Evolutionary conservation across 2,113 vertebrate genomes (phyloP), one percentile per base, ranked within the genome.

Genomic region (Geococcyx californianus): DNA sequence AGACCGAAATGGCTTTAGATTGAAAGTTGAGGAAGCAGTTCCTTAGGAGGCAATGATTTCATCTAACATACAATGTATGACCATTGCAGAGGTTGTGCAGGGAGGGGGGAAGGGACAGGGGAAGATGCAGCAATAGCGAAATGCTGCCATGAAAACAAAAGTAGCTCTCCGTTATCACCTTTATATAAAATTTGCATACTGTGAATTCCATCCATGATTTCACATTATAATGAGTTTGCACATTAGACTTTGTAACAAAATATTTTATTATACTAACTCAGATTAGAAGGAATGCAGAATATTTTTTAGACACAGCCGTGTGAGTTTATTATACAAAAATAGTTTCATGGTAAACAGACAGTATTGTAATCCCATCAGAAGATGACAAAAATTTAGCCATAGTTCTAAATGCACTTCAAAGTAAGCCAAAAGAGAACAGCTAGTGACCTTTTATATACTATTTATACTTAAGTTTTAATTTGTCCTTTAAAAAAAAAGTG

Each of bases 401-500:
- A 98, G 98, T 97, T 98, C 98, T 98, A 98, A 98, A 98, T 98
- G 98, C 98, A 98, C 98, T 98, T 98, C 98, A 95, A 98, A 97
- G 97, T 97, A 98, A 98, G 98, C 98, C 98, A 98, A 98, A 98
- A 98, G 96, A 98, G 97, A 97, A 98, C 98, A 98, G 98, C 98
- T 98, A 98, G 98, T 98, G 98, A 98, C 97, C 98, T 98, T 98
- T 98, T 98, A 97, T 98, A 98, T 98, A 97, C 98, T 98, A 97
- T 98, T 98, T 98, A 98, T 98, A 98, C 98, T 97, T 98, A 97
- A 98, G 98, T 98, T 98, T 99, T 98, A 98, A 98, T 98, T 98
- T 98, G 98, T 99, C 98, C 98, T 99, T 99, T 98, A 99, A 98
- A 98, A 98, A 97, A 98, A 97, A 98, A 97, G 98, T 97, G 98